These are phyloP conservation scores for Odontamblyopus rebecca DNA, from an alignment of 2,797 vertebrate species.

Conservation along the genomic window DNA sequence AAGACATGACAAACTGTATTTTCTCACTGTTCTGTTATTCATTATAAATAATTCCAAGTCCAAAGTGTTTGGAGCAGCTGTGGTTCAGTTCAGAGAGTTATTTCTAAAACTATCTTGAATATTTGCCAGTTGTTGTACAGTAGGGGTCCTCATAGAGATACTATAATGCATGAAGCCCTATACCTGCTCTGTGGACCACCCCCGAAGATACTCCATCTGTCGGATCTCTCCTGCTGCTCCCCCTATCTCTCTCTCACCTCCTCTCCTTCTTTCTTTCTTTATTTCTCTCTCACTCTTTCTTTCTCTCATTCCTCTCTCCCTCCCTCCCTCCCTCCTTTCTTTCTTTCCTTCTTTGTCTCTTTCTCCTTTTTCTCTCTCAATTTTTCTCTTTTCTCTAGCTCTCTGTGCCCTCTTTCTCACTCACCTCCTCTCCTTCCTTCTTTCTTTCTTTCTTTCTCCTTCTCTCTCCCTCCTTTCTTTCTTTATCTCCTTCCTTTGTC, in stretches of 20 bases:
- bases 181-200: slow-evolving; percentile 30
- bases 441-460: too few relatives aligned
- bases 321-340: too few relatives aligned
- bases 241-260: slow-evolving; percentile 2
- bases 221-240: slow-evolving; percentile 40
- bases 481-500: too few relatives aligned
- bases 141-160: background rate
- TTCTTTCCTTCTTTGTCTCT: too few relatives aligned
- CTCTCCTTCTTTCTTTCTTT: background rate
- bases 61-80: background rate
- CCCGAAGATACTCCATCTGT: slow-evolving; percentile 30
- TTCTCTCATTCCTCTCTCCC: too few relatives aligned
- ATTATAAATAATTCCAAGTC: background rate
- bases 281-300: too few relatives aligned
- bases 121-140: background rate
- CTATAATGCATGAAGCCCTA: slow-evolving; percentile 2
- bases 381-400: too few relatives aligned
- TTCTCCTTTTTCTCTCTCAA: too few relatives aligned
- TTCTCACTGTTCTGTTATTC: background rate
- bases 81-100: background rate
- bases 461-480: too few relatives aligned
- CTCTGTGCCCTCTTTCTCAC: too few relatives aligned
- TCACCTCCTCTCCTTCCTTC: too few relatives aligned
- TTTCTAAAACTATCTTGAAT: background rate
- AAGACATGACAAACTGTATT: background rate